Evolutionary conservation across 2,888 invertebrate species (phyloP).

Genomic region (Amorpha juglandis): DNA sequence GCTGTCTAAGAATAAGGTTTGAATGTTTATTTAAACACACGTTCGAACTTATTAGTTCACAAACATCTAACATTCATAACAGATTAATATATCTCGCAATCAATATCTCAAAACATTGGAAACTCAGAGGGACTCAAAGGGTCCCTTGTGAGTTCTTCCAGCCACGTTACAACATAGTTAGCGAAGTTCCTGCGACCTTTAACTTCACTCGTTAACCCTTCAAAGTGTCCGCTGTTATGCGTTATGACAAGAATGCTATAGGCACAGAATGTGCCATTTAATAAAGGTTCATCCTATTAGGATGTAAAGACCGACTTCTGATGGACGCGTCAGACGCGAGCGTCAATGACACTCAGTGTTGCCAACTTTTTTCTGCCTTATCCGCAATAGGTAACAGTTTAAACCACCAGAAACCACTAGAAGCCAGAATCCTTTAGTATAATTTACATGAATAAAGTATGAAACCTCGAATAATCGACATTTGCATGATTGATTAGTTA

Average conservation of each 20-base stretch:
- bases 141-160: slow-evolving; percentile 48
- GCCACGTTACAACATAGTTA: slow-evolving; percentile 61
- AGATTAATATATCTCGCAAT: slow-evolving; percentile 43
- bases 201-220: slow-evolving; percentile 62
- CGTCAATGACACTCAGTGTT: too few relatives aligned
- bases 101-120: slow-evolving; percentile 41
- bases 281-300: background rate
- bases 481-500: too few relatives aligned
- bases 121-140: slow-evolving; percentile 44
- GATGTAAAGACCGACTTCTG: background rate
- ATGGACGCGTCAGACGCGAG: too few relatives aligned
- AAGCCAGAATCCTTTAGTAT: too few relatives aligned
- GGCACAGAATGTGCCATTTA: slow-evolving; percentile 32
- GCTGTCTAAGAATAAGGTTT: too few relatives aligned
- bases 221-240: slow-evolving; percentile 42
- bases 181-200: slow-evolving; percentile 53
- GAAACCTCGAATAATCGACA: too few relatives aligned
- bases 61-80: background rate
- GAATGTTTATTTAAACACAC: background rate
- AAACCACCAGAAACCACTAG: too few relatives aligned
- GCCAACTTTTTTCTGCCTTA: too few relatives aligned
- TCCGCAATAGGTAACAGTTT: too few relatives aligned
- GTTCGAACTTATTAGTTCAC: background rate
- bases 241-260: slow-evolving; percentile 37
- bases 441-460: too few relatives aligned